A percentile compares a stretch with the other conserved stretches of the same genome.
phyloP scores from a whole-genome alignment of 1,140 invertebrate genomes.

The Ctenoplectra terminalis region DNA sequence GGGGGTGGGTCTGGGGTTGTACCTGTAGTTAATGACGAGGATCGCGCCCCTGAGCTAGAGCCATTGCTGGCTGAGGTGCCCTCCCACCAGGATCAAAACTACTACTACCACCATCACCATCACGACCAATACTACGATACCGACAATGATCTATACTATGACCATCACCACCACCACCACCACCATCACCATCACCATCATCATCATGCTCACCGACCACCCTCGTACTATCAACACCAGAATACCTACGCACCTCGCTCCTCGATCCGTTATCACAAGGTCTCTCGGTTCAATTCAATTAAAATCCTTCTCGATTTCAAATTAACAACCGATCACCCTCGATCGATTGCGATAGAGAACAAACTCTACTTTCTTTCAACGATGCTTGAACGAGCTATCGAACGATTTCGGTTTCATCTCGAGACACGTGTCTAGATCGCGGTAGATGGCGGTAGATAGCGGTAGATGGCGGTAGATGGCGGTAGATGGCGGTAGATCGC shows the following conservation, averaged over 20 bases:
- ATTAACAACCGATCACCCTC: neutral
- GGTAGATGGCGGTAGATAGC: too few species aligned
- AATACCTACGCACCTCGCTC: conserved; percentile 81
- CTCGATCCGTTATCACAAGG: conserved; percentile 82
- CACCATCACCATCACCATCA: conserved; percentile 65
- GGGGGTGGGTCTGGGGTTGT: conserved; percentile 80
- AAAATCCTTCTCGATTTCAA: conserved; percentile 44
- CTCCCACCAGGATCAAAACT: conserved; percentile 70
- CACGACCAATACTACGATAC: conserved; percentile 72
- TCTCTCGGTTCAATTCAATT: conserved; percentile 78
- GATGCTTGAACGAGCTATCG: too few species aligned
- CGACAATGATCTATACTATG: conserved; percentile 71
- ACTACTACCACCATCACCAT: conserved; percentile 71
- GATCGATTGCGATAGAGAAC: conserved; percentile 36
- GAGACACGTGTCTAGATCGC: conserved; percentile 31
- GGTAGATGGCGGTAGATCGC: too few species aligned
- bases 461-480: too few species aligned
- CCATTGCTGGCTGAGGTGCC: conserved; percentile 79
- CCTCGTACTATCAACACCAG: conserved; percentile 79
- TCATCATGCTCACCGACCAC: conserved; percentile 77
- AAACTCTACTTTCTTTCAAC: neutral
- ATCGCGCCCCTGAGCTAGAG: conserved; percentile 80
- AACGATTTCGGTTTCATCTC: neutral
- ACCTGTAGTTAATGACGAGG: conserved; percentile 77
- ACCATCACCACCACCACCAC: conserved; percentile 68